These are phyloP conservation scores for Ectemnius lituratus DNA, from an alignment of 2,888 invertebrate genomes.

Conservation along the genomic window DNA sequence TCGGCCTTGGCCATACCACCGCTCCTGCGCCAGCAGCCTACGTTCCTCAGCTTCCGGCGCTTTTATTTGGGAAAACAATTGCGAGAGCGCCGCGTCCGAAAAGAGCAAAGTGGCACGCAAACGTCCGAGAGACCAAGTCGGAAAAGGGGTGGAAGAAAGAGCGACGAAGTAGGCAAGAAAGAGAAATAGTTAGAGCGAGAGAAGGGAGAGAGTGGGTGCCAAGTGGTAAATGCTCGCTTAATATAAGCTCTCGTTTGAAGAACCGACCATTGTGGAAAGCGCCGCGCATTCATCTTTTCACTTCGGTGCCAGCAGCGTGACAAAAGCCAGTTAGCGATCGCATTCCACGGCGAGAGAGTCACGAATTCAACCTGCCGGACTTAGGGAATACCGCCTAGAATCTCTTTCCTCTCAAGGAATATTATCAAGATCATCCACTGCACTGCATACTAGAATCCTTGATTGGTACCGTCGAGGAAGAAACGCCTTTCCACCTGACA, in stretches of 20 bases:
- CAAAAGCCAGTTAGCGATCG: too few relatives aligned
- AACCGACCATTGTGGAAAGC: constrained; percentile 19
- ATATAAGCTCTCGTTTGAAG: constrained; percentile 19
- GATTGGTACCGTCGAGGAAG: too few relatives aligned
- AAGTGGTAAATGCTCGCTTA: neutral
- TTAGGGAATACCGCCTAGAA: too few relatives aligned
- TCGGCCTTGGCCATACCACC: constrained; percentile 12
- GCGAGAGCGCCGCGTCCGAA: constrained; percentile 53
- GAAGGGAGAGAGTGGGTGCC: constrained; percentile 27
- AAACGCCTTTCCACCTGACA: neutral
- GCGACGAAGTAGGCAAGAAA: too few relatives aligned
- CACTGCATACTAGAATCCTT: too few relatives aligned
- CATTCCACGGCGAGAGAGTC: too few relatives aligned
- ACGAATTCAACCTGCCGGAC: too few relatives aligned
- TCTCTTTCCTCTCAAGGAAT: too few relatives aligned
- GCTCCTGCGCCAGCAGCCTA: constrained; percentile 4
- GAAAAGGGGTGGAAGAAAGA: neutral
- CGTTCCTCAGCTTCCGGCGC: constrained; percentile 49
- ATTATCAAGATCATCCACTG: too few relatives aligned
- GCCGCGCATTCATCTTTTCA: constrained; percentile 11
- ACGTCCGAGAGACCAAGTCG: constrained; percentile 5
- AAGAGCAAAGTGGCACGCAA: constrained; percentile 41
- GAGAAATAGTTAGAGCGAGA: neutral
- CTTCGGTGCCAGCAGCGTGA: constrained; percentile 7
- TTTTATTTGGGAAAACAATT: constrained; percentile 67